Conservation (phyloP, 2,113 vertebrate species). For the Rhabdornis inornatus region DNA sequence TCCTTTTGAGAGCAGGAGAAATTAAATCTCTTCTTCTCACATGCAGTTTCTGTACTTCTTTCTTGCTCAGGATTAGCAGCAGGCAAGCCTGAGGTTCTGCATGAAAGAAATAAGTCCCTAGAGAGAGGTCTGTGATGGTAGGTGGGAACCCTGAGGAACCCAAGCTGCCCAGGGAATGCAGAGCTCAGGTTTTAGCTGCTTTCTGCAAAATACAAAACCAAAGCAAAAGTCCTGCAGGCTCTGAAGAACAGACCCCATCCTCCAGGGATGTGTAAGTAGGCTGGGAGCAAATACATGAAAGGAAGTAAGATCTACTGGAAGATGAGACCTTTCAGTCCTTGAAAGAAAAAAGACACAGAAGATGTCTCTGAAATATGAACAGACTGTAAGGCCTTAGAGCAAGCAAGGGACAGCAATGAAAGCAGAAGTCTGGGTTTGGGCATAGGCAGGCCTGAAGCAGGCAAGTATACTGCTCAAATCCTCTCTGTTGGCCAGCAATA, state of each 20-base stretch:
- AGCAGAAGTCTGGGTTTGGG: background rate
- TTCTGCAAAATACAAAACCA: background rate
- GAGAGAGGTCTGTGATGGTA: background rate
- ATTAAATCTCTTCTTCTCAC: background rate
- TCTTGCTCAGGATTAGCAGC: background rate
- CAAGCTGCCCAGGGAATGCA: background rate
- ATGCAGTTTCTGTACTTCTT: background rate
- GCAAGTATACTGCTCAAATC: background rate
- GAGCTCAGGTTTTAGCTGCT: background rate
- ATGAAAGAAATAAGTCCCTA: background rate
- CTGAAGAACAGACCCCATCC: background rate
- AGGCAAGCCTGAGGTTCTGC: background rate
- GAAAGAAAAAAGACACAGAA: background rate
- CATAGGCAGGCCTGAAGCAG: background rate
- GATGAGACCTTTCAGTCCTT: background rate
- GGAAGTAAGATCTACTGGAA: background rate
- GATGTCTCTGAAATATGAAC: background rate
- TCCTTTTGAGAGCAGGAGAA: background rate
- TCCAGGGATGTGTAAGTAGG: background rate
- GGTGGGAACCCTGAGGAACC: background rate
- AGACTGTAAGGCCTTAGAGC: fast-evolving
- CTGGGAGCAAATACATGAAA: background rate
- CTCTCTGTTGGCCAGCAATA: background rate
- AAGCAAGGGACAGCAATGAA: background rate
- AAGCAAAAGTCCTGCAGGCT: background rate